Percentiles rank a stretch among this genome's conserved stretches.
Conservation (phyloP, 1,140 invertebrate species). For the Phortica variegata region DNA sequence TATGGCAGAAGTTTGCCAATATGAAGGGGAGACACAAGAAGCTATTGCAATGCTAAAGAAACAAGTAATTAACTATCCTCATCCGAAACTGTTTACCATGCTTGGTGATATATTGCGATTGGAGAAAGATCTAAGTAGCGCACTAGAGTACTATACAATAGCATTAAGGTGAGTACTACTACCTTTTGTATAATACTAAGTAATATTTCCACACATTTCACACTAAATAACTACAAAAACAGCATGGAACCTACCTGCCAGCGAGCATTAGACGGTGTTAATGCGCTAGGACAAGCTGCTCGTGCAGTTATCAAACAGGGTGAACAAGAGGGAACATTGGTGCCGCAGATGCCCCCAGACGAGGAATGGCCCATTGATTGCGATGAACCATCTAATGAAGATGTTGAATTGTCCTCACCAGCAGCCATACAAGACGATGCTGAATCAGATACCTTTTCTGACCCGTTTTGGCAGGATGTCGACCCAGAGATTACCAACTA, state of each 20-base stretch:
- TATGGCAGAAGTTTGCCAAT: slow-evolving; percentile 35
- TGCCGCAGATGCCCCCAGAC: slow-evolving; percentile 11
- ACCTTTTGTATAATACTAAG: background rate
- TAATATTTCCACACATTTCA: background rate
- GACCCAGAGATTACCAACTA: slow-evolving; percentile 35
- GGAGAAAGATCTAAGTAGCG: slow-evolving; percentile 34
- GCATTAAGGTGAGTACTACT: slow-evolving; percentile 29
- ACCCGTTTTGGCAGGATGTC: slow-evolving; percentile 42
- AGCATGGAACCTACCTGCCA: slow-evolving; percentile 37
- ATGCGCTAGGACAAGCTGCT: slow-evolving; percentile 25
- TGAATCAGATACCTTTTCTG: slow-evolving; percentile 33
- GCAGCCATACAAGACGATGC: slow-evolving; percentile 20
- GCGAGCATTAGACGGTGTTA: slow-evolving; percentile 35
- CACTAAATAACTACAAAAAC: background rate
- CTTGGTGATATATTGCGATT: slow-evolving; percentile 34
- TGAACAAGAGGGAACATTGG: background rate
- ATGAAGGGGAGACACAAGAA: slow-evolving; percentile 23
- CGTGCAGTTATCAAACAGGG: slow-evolving; percentile 12
- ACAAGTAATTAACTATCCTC: slow-evolving; percentile 30
- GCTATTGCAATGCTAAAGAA: slow-evolving; percentile 40
- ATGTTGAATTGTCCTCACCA: slow-evolving; percentile 32
- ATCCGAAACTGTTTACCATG: slow-evolving; percentile 34
- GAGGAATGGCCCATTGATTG: slow-evolving; percentile 38
- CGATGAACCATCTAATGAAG: slow-evolving; percentile 30
- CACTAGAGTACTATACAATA: slow-evolving; percentile 41